These are phyloP conservation scores for Zenarchopterus dispar DNA, from an alignment of 2,797 vertebrate genomes.

Conservation along the genomic window DNA sequence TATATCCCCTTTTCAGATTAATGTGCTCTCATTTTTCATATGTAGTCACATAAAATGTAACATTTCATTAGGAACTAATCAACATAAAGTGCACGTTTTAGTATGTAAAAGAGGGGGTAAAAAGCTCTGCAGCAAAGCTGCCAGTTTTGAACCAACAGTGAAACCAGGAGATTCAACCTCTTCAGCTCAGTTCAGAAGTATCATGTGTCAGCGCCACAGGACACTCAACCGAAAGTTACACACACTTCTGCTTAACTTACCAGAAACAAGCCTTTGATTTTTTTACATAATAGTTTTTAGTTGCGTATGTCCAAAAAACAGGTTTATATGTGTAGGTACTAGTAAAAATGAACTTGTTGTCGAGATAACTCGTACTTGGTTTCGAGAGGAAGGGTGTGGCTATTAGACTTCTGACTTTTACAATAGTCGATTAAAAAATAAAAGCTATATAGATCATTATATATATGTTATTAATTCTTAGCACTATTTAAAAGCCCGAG, in stretches of 20 bases:
- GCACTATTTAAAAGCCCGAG: neutral
- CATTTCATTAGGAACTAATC: neutral
- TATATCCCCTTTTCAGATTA: too few relatives aligned
- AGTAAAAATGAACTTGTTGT: slow-evolving; percentile 10
- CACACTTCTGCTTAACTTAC: neutral
- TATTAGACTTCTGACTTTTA: slow-evolving; percentile 46
- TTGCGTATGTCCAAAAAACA: too few relatives aligned
- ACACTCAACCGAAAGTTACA: neutral
- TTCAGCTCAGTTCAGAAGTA: neutral
- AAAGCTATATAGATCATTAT: neutral
- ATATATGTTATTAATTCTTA: too few relatives aligned
- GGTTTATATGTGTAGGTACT: neutral
- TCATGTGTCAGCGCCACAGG: slow-evolving; percentile 20
- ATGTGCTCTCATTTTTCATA: slow-evolving; percentile 27
- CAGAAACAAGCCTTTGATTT: too few relatives aligned
- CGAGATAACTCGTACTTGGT: slow-evolving; percentile 51
- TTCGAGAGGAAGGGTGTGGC: slow-evolving; percentile 80
- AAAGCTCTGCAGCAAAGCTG: neutral
- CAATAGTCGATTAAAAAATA: neutral
- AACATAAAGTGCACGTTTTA: too few relatives aligned
- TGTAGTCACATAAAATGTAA: slow-evolving; percentile 21
- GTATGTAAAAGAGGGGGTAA: neutral
- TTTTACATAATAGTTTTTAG: too few relatives aligned
- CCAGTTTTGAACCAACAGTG: neutral
- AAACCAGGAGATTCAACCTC: neutral